These are phyloP conservation scores for Nyctereutes procyonoides DNA, from an alignment of 2,113 vertebrate species.

Conservation along the genomic window DNA sequence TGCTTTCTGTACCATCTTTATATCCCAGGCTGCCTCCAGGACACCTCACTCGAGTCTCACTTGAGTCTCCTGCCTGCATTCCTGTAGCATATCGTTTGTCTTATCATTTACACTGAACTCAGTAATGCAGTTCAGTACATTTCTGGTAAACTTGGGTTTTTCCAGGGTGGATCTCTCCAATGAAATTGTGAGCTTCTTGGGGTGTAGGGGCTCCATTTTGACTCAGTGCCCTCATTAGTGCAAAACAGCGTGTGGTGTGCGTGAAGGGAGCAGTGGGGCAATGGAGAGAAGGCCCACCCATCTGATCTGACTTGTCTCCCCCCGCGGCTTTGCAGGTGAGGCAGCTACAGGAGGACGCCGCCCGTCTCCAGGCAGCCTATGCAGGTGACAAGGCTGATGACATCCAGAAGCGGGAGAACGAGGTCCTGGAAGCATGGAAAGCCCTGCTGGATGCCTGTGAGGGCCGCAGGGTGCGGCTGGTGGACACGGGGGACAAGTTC, in stretches of 20 bases:
- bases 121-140: not conserved
- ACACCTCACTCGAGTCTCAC: not conserved
- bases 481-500: constrained; percentile 98
- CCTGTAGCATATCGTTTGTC: not conserved
- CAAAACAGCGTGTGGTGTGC: fast-evolving
- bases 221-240: not conserved
- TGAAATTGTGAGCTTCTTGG: not conserved
- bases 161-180: not conserved
- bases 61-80: not conserved
- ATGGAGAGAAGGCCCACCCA: fast-evolving
- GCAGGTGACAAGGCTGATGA: constrained; percentile 98
- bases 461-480: constrained; percentile 91
- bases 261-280: fast-evolving
- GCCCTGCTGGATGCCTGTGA: constrained; percentile 94
- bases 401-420: constrained; percentile 95
- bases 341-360: constrained; percentile 97
- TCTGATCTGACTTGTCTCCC: not conserved
- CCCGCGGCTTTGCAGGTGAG: constrained; percentile 88
- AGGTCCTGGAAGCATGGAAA: constrained; percentile 96
- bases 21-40: not conserved
- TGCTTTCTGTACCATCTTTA: not conserved
- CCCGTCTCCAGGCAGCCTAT: constrained; percentile 97
- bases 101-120: not conserved
- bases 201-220: no score
- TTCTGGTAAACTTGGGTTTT: not conserved